Conservation (phyloP, 2,797 vertebrate genomes). For the Melanogrammus aeglefinus region DNA sequence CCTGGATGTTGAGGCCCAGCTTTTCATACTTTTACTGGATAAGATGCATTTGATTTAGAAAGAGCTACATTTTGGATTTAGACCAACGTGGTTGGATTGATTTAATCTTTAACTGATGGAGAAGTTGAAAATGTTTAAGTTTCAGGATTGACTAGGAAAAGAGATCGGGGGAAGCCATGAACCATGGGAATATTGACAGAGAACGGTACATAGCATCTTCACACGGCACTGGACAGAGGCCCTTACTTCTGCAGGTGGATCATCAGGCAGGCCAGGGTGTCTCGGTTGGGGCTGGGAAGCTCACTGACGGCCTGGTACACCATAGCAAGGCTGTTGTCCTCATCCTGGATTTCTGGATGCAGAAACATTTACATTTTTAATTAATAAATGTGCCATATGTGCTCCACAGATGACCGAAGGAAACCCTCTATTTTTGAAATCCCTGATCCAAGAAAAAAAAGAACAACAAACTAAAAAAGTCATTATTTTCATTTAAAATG, state of each 20-base stretch:
- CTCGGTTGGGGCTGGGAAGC: constrained; percentile 86
- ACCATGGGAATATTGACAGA: neutral
- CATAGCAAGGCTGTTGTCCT: constrained; percentile 85
- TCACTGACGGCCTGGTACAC: constrained; percentile 84
- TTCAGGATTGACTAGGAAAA: neutral
- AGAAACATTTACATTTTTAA: neutral
- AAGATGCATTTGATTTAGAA: neutral
- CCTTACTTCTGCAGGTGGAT: constrained; percentile 87
- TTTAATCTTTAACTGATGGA: neutral
- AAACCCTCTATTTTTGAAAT: too few relatives aligned
- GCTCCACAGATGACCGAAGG: too few relatives aligned
- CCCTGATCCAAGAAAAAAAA: too few relatives aligned
- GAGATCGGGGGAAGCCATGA: neutral
- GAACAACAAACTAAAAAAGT: too few relatives aligned
- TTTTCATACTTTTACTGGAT: too few relatives aligned
- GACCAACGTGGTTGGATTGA: too few relatives aligned
- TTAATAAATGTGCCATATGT: neutral
- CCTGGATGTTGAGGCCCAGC: neutral
- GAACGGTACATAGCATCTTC: neutral
- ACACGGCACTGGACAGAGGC: neutral
- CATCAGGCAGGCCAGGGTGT: constrained; percentile 91
- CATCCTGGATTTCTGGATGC: constrained; percentile 83
- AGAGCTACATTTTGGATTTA: neutral
- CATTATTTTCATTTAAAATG: too few relatives aligned
- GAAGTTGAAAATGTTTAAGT: neutral